Base-by-base conservation (phyloP, 1,140 invertebrate species). In the Drosophila tsacasi region DNA sequence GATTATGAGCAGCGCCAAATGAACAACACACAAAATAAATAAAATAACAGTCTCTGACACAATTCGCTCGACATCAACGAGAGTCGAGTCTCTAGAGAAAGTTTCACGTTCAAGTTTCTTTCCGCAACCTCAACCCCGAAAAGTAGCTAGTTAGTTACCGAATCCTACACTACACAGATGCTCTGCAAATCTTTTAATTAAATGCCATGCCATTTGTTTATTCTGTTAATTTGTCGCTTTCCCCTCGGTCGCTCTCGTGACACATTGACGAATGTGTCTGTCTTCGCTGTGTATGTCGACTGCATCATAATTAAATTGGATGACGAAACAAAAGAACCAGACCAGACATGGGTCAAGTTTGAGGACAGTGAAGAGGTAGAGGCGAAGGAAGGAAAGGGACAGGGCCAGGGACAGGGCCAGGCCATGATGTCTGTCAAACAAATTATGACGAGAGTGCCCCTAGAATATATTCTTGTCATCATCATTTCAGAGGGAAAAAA, bases 281-380 rank as follows among this genome's bases (percentile, higher is more conserved):
- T 68, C 44, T 79, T 67, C 66, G 47, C 62, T 27, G 65, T 76
- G 39, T 72, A 63, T 46, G 69, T 27, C 55, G 35, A 52, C 55
- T 83, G 84, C 76, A 79, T 79, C 80, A 86, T 86, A 89, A 86
- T 86, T 86, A 86, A 86, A 80, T 74, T 62, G 84, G 80, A 86
- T 86, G 83, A 86, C 84, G 80, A 40, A 55, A 71, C 52, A 80
- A 71, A 77, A 81, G 59, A 63, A 49, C 66, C 55, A 52, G 15
- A 47, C 40, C 75, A 59, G 83, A 86, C 83, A 86, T 77, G 84
- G 83, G 80, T 86, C 84, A 89, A 86, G 84, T 89, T 86, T 80
- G 71, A 89, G 83, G 83, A 80, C 80, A 76, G 32, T 25, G 50
- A 21, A 17, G 35, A 39, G 40, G 49, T 23, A 39, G 25, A 54